These are phyloP conservation scores for Hydractinia echinata DNA, from an alignment of 30 jellyfish, hydroid and myxozoan species.

Conservation along the genomic window DNA sequence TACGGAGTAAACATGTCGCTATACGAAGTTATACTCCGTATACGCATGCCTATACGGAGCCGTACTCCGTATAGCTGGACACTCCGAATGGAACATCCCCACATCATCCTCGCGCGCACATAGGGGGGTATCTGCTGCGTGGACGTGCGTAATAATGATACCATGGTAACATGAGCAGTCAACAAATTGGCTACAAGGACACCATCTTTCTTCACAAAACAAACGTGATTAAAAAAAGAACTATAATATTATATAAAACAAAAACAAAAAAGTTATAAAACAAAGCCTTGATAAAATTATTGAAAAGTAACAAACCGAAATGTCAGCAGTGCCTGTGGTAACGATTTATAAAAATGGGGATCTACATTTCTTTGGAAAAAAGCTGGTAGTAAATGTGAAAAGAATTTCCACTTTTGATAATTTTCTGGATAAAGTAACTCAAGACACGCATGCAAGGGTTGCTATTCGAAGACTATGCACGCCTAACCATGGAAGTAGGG, in stretches of 20 bases:
- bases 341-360: slow-evolving; percentile 87
- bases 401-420: slow-evolving; percentile 74
- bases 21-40: too few species aligned
- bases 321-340: slow-evolving; percentile 60
- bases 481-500: slow-evolving; percentile 83
- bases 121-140: too few species aligned
- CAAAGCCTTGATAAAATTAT: background rate
- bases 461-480: slow-evolving; percentile 81
- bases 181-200: slow-evolving; percentile 13
- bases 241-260: background rate
- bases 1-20: too few species aligned
- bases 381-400: slow-evolving; percentile 72
- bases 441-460: slow-evolving; percentile 63
- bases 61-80: too few species aligned
- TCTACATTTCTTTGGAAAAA: slow-evolving; percentile 54
- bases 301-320: background rate
- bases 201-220: background rate
- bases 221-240: background rate
- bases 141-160: background rate
- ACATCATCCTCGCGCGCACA: background rate
- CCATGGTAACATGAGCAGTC: slow-evolving; percentile 18
- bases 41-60: too few species aligned
- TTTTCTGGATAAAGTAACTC: slow-evolving; percentile 78
- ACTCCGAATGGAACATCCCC: too few species aligned
- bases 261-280: background rate